phyloP scores from a whole-genome alignment of 2,888 invertebrate genomes.

The Lasioglossum pauxillum region DNA sequence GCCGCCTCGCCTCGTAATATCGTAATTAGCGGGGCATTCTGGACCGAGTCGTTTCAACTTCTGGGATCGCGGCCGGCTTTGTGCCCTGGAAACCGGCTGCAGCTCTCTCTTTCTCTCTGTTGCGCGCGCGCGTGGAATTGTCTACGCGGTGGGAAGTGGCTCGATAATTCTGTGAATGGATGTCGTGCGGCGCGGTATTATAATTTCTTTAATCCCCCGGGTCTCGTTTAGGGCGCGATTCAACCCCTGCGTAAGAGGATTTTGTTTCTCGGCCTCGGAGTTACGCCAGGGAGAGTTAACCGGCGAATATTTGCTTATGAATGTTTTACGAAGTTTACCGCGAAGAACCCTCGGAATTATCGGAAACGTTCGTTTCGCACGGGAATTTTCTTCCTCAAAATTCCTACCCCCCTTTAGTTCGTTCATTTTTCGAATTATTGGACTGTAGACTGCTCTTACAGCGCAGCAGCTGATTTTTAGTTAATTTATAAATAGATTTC shows the following conservation, averaged over 20 bases:
- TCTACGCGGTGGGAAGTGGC: conserved; percentile 16
- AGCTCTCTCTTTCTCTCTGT: not conserved
- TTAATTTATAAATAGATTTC: not conserved
- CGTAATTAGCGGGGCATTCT: conserved; percentile 7
- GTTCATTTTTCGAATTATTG: not conserved
- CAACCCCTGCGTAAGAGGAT: not conserved
- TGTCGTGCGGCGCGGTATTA: conserved; percentile 1
- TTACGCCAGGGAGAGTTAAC: not conserved
- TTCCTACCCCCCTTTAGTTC: not conserved
- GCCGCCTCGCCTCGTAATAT: conserved; percentile 1
- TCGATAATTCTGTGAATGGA: conserved; percentile 11
- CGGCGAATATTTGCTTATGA: conserved; percentile 1
- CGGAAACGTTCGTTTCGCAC: not conserved
- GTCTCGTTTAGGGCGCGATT: not conserved
- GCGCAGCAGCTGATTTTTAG: not conserved
- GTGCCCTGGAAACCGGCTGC: not conserved
- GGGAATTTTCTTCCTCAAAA: not conserved
- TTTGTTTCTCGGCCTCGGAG: not conserved
- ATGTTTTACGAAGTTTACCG: not conserved
- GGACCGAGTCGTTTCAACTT: conserved; percentile 1
- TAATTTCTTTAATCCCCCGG: not conserved
- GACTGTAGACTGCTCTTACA: not conserved
- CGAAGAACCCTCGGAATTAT: not conserved
- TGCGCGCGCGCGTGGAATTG: not conserved
- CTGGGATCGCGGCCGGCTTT: not conserved